Base-by-base conservation (phyloP, 2,888 invertebrate genomes). In the Orchestes rusci region DNA sequence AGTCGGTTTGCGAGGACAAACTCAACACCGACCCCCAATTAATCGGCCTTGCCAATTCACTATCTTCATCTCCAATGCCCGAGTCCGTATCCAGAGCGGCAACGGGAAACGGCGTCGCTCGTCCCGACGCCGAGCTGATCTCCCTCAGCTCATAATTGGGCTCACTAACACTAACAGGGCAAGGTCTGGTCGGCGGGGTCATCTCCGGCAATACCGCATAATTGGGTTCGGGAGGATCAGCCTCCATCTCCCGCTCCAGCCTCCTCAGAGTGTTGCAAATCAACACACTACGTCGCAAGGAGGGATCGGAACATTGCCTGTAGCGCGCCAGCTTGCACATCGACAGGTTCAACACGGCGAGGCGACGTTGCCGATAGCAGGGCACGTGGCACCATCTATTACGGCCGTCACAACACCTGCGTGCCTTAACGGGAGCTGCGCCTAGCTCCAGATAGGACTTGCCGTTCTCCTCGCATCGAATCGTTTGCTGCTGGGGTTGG, bases 11-110 rank as follows among this genome's bases (percentile, higher is more conserved):
- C 55, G 86, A 86, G 56, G 87, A 85, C 36, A 91, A 76, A 64
- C 86, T 88, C 53, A 91, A 75, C 59, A 91, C 90, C 38, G 89
- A 89, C 66, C 90, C 87, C 91, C 91, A 91, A 71, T 90, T 90
- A 69, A 91, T 90, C 59, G 85, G 80, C 57, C 86, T 79, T 62
- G 79, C 81, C 62, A 76, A 74, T 57, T 83, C 47, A 34, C 43
- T 39, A 12, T 49, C 81, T 29, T 58, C 58, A 67, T 85, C 85
- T 58, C 84, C 84, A 66, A 82, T 80, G 55, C 85, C 85, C 15
- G 83, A 84, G 66, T 84, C 84, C 39, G 75, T 79, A 65, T 83
- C 83, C 62, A 65, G 66, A 27, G 63, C 59, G 68, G 71, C 63
- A 19, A 61, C 56, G 40, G 82, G 83, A 66, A 79, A 84, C 48